A percentile compares a stretch with the other conserved stretches of the same genome.
Evolutionary conservation across 2,113 vertebrate species (phyloP).

Genomic region (Scatophagus argus): DNA sequence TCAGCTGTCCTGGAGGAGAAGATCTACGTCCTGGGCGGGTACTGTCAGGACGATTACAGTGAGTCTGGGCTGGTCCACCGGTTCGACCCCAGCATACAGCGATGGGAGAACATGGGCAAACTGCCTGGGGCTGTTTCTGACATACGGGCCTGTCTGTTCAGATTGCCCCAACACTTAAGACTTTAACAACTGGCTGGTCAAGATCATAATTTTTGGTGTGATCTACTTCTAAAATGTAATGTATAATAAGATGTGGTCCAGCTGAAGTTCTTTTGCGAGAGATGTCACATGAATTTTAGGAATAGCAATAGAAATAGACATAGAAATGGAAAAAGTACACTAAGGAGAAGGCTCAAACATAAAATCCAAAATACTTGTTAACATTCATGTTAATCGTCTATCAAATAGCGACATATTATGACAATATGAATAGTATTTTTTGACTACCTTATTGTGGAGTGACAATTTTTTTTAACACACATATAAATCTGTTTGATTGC

Average conservation of each 20-base stretch:
- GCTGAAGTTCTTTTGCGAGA: neutral
- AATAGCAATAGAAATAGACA: no score
- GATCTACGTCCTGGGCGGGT: conserved; percentile 83
- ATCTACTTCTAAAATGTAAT: neutral
- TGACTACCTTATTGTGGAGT: neutral
- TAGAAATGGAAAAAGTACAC: neutral
- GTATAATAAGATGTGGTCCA: neutral
- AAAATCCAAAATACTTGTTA: neutral
- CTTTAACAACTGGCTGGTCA: conserved; percentile 24
- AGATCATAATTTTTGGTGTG: neutral
- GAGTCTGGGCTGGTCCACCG: conserved; percentile 81
- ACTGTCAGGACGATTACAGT: conserved; percentile 82
- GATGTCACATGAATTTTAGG: neutral
- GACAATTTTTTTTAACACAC: neutral
- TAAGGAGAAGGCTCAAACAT: neutral
- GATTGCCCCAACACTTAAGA: conserved; percentile 67
- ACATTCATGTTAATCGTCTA: neutral
- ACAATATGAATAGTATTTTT: neutral
- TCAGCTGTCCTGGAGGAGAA: conserved; percentile 80
- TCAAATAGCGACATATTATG: neutral
- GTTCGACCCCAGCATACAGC: conserved; percentile 67
- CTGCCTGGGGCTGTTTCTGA: conserved; percentile 81
- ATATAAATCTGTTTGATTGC: neutral
- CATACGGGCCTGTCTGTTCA: conserved; percentile 77
- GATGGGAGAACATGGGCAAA: conserved; percentile 81